These are phyloP conservation scores for Prionace glauca DNA, from an alignment of 2,797 vertebrate species.

Conservation along the genomic window DNA sequence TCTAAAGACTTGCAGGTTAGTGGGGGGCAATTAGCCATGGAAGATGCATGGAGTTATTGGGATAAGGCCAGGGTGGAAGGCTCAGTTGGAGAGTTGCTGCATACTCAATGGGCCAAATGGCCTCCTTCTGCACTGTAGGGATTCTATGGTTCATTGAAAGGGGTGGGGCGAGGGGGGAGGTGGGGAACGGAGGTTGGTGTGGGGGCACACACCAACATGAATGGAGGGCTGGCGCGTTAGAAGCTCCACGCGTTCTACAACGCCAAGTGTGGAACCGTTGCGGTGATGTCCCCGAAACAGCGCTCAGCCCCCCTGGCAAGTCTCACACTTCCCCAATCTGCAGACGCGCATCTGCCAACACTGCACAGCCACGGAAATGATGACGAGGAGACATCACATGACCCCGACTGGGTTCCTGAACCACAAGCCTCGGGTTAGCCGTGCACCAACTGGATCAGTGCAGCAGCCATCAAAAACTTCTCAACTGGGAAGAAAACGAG, in stretches of 20 bases:
- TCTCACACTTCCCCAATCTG: neutral
- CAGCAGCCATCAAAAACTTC: neutral
- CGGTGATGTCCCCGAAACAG: neutral
- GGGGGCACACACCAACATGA: too few relatives aligned
- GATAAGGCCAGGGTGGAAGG: too few relatives aligned
- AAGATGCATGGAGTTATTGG: too few relatives aligned
- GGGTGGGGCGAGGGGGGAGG: too few relatives aligned
- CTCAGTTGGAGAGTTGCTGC: too few relatives aligned
- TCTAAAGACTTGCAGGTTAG: too few relatives aligned
- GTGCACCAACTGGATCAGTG: neutral
- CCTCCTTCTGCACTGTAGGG: too few relatives aligned
- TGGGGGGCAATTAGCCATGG: too few relatives aligned
- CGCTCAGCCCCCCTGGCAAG: neutral
- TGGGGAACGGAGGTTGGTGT: too few relatives aligned
- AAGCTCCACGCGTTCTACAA: neutral
- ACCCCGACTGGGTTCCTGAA: neutral
- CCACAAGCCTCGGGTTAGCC: neutral
- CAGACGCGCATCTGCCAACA: neutral
- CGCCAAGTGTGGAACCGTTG: neutral
- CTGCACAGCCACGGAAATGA: neutral
- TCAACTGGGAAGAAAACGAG: neutral
- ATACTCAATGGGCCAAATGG: too few relatives aligned
- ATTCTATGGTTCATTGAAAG: too few relatives aligned
- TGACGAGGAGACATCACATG: neutral
- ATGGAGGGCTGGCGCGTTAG: too few relatives aligned